Evolutionary conservation across 1,140 invertebrate genomes (phyloP).

Genomic region (Meloidogyne exigua): DNA sequence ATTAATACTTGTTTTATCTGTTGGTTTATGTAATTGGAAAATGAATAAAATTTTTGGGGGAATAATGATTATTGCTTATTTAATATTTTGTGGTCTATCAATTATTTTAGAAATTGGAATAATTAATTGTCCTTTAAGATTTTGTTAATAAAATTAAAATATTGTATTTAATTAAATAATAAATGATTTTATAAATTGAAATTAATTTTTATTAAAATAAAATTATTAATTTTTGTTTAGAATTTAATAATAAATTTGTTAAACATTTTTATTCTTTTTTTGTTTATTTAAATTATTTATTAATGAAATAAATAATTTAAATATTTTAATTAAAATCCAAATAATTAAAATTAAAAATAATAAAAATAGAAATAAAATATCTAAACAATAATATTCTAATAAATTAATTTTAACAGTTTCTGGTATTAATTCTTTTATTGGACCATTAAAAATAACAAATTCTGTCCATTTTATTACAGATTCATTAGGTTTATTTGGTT

Average conservation of each 20-base stretch:
- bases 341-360: constrained; percentile 9
- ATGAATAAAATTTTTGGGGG: constrained; percentile 89
- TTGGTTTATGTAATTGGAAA: constrained; percentile 89
- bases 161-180: no score
- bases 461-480: constrained; percentile 45
- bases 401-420: constrained; percentile 27
- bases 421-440: constrained; percentile 36
- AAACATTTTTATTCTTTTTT: background rate
- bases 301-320: background rate
- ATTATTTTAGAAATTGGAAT: constrained; percentile 85
- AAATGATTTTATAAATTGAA: no score
- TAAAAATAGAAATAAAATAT: constrained; percentile 34
- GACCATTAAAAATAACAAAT: constrained; percentile 46
- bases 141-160: background rate
- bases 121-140: constrained; percentile 73
- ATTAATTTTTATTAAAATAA: no score
- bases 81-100: constrained; percentile 87
- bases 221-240: no score
- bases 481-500: constrained; percentile 45
- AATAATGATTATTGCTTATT: constrained; percentile 89
- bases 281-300: constrained; percentile 1
- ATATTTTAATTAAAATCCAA: constrained; percentile 10
- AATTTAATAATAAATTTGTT: no score
- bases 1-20: constrained; percentile 87
- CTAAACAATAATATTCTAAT: constrained; percentile 33